Evolutionary conservation across 2,888 invertebrate species (phyloP).

Genomic region (Drosophila niveifrons): DNA sequence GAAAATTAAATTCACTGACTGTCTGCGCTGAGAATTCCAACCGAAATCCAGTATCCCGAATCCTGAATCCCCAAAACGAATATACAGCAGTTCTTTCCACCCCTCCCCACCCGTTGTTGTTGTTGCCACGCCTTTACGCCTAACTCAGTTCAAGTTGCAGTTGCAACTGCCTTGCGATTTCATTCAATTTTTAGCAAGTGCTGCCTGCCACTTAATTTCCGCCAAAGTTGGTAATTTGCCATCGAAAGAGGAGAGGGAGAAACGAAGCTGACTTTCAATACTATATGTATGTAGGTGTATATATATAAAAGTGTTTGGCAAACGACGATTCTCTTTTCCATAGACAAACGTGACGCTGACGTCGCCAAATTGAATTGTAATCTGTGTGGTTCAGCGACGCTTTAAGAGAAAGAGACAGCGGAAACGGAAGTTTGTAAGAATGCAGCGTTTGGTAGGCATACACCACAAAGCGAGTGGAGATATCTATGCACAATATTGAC

Average conservation of each 20-base stretch:
- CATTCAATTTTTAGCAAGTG: constrained; percentile 63
- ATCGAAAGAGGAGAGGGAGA: constrained; percentile 34
- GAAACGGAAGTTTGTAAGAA: constrained; percentile 78
- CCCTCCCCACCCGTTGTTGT: not conserved
- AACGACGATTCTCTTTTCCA: constrained; percentile 41
- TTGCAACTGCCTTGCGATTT: constrained; percentile 25
- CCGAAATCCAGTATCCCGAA: constrained; percentile 11
- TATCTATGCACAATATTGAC: constrained; percentile 22
- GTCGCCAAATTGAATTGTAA: constrained; percentile 75
- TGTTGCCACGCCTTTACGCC: constrained; percentile 5
- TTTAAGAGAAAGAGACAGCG: constrained; percentile 25
- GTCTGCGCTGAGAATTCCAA: constrained; percentile 38
- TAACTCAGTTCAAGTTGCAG: constrained; percentile 32
- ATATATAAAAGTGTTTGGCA: constrained; percentile 17
- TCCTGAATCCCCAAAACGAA: constrained; percentile 1
- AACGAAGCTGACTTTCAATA: not conserved
- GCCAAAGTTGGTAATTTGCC: constrained; percentile 74
- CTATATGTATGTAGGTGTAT: too few species aligned
- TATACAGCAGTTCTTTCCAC: not conserved
- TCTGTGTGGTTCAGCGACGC: constrained; percentile 21
- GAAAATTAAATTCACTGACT: constrained; percentile 78
- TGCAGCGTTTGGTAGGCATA: constrained; percentile 48
- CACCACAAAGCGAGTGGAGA: constrained; percentile 33
- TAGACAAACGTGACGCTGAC: constrained; percentile 54
- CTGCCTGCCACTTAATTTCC: constrained; percentile 75